Base-by-base conservation (phyloP, 64 coral and sea anemone genomes). In the Astreopora myriophthalma region DNA sequence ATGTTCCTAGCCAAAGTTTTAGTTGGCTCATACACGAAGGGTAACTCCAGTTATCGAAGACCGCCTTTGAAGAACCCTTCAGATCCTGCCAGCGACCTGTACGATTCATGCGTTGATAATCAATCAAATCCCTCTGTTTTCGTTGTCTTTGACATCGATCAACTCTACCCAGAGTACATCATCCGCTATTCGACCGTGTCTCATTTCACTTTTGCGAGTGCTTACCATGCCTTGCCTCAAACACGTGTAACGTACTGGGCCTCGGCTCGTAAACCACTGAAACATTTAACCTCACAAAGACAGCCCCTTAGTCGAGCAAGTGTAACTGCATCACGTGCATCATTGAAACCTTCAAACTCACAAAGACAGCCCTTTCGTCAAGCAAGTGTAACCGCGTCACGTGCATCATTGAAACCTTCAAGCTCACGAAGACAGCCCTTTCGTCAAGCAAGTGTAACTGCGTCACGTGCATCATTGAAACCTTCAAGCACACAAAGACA, bases 1-100 rank as follows among this genome's bases (percentile, higher is more conserved):
- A 87, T 97, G 65, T 97, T 97, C n/a, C 14, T 97, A 30, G 92
- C 83, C 67, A 85, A 87, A 13, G 95, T 94, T 38, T 73, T 97
- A 5, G 81, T 94, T 33, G 95, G 95, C 29, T 90, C 80, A 1
- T 97, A 90, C 30, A 87, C 95, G 16, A 48, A 42, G 3, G 95
- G 95, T 63, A 80, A 94, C 7, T 73, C 92, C 28, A 93, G 79
- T 38, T 91, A 91, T 81, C 34, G 63, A 25, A 80, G 83, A 35
- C 72, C 87, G 8, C 87, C 92, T 0, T 35, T 12, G 3, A 87
- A 88, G 87, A 73, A 61, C 20, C 44, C 87, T 1, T 65, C 48
- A 42, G 65, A 82, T 69, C 90, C 80, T 17, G 33, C 27, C 0
- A 84, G 77, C 27, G 92, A 80, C 17, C 44, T 72, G 35, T 94